phyloP scores from a whole-genome alignment of 2,113 vertebrate species.

The Mesitornis unicolor region DNA sequence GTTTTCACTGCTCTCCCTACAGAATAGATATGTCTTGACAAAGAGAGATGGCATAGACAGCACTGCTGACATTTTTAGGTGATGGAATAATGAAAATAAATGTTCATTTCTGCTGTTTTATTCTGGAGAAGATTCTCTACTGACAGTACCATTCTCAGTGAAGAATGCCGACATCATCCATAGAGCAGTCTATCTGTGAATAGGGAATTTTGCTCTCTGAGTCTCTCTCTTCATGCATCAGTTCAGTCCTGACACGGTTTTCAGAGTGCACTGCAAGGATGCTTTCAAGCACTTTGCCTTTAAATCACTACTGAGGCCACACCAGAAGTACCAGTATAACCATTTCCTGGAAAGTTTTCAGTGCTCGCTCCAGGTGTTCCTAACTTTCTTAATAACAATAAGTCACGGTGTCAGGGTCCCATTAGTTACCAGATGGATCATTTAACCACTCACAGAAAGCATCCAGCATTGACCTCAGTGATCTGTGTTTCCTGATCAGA shows the following conservation, averaged over 20 bases:
- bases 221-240: background rate
- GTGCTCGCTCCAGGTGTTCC: background rate
- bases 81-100: conserved; percentile 27
- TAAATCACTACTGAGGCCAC: background rate
- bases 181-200: background rate
- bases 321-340: background rate
- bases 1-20: conserved; percentile 21
- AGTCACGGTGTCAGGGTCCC: background rate
- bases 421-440: background rate
- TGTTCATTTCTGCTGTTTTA: background rate
- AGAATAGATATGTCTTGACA: background rate
- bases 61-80: conserved; percentile 42
- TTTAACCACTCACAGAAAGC: background rate
- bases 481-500: background rate
- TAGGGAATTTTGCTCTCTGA: background rate
- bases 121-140: conserved; percentile 6
- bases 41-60: background rate
- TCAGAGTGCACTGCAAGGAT: background rate
- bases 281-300: background rate
- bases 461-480: background rate
- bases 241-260: background rate
- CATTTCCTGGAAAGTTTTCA: background rate
- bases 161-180: background rate
- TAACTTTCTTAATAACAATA: background rate
- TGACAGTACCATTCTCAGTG: background rate